These are phyloP conservation scores for Menidia menidia DNA, from an alignment of 2,797 vertebrate genomes.

Conservation along the genomic window DNA sequence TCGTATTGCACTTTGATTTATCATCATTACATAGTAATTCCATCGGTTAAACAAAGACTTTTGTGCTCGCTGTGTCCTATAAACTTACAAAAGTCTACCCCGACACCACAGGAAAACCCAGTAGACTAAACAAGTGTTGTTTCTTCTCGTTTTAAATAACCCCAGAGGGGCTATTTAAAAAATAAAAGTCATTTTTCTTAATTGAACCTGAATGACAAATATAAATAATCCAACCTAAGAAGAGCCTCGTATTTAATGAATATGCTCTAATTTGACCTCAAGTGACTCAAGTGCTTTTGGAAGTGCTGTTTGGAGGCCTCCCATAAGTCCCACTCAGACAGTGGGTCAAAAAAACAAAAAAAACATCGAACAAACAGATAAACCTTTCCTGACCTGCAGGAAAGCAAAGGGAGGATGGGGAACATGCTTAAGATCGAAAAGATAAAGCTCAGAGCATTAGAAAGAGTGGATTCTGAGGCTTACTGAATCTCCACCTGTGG, in stretches of 20 bases:
- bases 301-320: conserved; percentile 34
- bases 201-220: conserved; percentile 2
- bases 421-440: not conserved
- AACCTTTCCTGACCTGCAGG: conserved; percentile 77
- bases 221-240: conserved; percentile 5
- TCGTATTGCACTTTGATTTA: conserved; percentile 46
- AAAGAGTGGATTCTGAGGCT: not conserved
- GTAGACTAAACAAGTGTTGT: conserved; percentile 40
- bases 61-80: conserved; percentile 13
- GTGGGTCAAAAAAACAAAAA: conserved; percentile 34
- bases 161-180: conserved; percentile 1
- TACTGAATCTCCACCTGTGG: not conserved
- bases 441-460: not conserved
- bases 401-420: conserved; percentile 10
- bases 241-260: not conserved
- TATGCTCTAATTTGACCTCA: conserved; percentile 35
- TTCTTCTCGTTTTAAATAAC: conserved; percentile 24
- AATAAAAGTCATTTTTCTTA: not conserved
- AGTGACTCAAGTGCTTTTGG: conserved; percentile 47
- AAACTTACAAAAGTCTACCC: conserved; percentile 18
- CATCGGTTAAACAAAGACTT: conserved; percentile 33
- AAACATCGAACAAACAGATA: conserved; percentile 14
- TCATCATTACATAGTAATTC: conserved; percentile 49
- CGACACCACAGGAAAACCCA: conserved; percentile 26
- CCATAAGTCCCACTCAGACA: conserved; percentile 30